phyloP scores from a whole-genome alignment of 1,140 invertebrate species.

The Drosophila kurseongensis region DNA sequence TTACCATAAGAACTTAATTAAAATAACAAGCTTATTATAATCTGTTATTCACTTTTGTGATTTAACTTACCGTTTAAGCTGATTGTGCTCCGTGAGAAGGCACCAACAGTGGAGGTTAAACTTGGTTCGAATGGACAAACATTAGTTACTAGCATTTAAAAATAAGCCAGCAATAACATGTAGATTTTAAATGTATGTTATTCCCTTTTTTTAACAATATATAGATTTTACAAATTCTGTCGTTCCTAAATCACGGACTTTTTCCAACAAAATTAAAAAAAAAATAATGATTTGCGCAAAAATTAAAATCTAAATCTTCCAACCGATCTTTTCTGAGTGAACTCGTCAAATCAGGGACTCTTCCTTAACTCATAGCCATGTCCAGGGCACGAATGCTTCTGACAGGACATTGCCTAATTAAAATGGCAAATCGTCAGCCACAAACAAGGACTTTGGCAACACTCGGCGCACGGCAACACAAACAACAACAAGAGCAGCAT shows the following conservation, averaged over 20 bases:
- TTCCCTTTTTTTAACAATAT: too few species aligned
- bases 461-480: slow-evolving; percentile 26
- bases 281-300: too few species aligned
- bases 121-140: slow-evolving; percentile 16
- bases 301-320: too few species aligned
- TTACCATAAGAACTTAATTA: slow-evolving; percentile 35
- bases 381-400: slow-evolving; percentile 32
- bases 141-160: neutral
- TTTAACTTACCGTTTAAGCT: neutral
- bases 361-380: slow-evolving; percentile 39
- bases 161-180: too few species aligned
- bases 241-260: too few species aligned
- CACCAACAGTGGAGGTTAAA: too few species aligned
- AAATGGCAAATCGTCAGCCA: slow-evolving; percentile 70
- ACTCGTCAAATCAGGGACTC: slow-evolving; percentile 29
- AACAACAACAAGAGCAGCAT: slow-evolving; percentile 19
- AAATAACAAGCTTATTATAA: slow-evolving; percentile 21
- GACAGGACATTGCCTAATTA: slow-evolving; percentile 73
- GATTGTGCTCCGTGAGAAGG: slow-evolving; percentile 17
- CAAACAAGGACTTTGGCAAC: slow-evolving; percentile 31
- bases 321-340: neutral
- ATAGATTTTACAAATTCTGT: too few species aligned
- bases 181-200: too few species aligned
- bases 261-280: too few species aligned
- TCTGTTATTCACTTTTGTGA: neutral